A percentile compares a stretch with the other conserved stretches of the same genome.
phyloP scores from a whole-genome alignment of 2,888 invertebrate genomes.

The Cephus rjabovi region DNA sequence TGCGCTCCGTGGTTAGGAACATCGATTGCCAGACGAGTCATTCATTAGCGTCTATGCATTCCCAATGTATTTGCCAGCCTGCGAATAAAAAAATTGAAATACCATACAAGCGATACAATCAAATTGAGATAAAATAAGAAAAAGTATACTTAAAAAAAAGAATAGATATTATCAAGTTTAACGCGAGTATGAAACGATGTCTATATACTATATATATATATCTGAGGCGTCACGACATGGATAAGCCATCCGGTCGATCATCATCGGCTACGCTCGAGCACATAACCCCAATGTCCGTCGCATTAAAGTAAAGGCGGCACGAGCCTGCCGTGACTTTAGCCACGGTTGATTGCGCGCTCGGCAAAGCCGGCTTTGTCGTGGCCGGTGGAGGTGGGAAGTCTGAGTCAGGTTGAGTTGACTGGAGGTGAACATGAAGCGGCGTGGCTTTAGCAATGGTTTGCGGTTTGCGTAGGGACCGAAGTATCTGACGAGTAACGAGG shows the following conservation, averaged over 20 bases:
- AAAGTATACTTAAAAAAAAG: neutral
- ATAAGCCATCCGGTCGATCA: neutral
- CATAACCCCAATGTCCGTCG: neutral
- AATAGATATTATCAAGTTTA: neutral
- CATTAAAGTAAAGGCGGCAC: neutral
- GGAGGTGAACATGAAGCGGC: neutral
- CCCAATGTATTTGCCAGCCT: conserved; percentile 19
- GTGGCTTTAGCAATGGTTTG: neutral
- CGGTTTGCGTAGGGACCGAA: neutral
- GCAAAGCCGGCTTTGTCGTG: neutral
- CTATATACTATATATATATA: neutral
- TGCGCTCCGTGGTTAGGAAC: neutral
- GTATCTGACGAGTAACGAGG: neutral
- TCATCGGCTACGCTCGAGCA: neutral
- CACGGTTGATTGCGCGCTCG: neutral
- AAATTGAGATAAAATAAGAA: neutral
- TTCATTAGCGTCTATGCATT: conserved; percentile 30
- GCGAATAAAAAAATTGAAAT: neutral
- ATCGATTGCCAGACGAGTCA: conserved; percentile 5
- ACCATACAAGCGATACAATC: neutral
- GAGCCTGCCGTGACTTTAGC: neutral
- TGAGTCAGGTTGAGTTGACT: neutral
- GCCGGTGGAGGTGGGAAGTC: neutral
- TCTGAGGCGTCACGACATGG: neutral
- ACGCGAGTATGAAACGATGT: neutral